phyloP scores from a whole-genome alignment of 2,113 vertebrate species.

The Malurus elegans region DNA sequence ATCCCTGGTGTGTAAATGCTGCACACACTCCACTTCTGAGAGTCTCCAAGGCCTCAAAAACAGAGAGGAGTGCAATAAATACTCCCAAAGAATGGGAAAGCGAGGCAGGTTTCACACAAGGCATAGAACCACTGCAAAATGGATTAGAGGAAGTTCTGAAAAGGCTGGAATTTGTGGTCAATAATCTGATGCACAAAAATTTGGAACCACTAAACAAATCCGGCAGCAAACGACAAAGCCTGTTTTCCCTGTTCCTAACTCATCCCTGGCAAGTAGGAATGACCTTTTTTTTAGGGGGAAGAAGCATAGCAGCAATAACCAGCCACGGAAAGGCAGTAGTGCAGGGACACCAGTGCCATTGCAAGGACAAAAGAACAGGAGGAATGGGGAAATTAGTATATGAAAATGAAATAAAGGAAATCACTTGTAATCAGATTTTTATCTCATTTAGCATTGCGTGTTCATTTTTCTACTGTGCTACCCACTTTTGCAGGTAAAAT shows the following conservation, averaged over 20 bases:
- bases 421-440: conserved; percentile 14
- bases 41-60: background rate
- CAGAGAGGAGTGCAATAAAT: background rate
- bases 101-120: background rate
- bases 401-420: background rate
- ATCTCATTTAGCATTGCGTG: background rate
- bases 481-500: background rate
- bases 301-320: background rate
- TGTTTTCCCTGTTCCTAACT: background rate
- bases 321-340: background rate
- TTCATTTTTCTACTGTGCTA: background rate
- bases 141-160: background rate
- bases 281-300: background rate
- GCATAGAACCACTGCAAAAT: background rate
- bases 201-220: background rate
- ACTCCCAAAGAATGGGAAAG: background rate
- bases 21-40: background rate
- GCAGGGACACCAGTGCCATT: background rate
- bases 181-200: background rate
- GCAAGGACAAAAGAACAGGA: background rate
- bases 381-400: background rate
- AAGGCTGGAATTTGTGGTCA: background rate
- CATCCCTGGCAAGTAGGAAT: background rate
- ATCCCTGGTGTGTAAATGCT: background rate
- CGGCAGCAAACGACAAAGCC: background rate